These are phyloP conservation scores for Ptychoptera contaminata DNA, from an alignment of 2,888 invertebrate genomes.

Conservation along the genomic window DNA sequence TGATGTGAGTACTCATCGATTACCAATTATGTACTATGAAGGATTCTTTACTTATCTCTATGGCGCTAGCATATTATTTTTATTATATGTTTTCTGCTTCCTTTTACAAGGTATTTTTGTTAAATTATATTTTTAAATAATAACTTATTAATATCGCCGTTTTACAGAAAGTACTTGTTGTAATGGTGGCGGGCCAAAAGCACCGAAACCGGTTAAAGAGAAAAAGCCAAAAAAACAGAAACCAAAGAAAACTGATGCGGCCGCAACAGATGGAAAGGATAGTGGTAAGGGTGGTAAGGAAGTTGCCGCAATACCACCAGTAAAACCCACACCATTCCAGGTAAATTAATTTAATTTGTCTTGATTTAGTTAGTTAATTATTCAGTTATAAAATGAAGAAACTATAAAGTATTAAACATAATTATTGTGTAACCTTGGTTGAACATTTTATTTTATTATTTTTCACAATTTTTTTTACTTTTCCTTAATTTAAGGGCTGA, in stretches of 20 bases:
- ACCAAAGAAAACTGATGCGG: slow-evolving; percentile 40
- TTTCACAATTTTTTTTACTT: no score
- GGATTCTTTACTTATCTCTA: slow-evolving; percentile 91
- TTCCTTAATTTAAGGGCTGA: no score
- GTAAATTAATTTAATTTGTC: slow-evolving; percentile 29
- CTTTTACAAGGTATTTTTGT: slow-evolving; percentile 52
- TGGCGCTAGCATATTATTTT: slow-evolving; percentile 82
- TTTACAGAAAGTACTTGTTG: slow-evolving; percentile 65
- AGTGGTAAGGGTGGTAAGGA: slow-evolving; percentile 37
- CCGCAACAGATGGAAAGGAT: slow-evolving; percentile 39
- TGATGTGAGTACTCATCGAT: slow-evolving; percentile 83
- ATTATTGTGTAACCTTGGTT: no score
- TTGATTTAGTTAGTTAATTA: not conserved
- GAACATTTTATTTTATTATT: no score
- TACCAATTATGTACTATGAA: slow-evolving; percentile 86
- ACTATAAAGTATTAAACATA: not conserved
- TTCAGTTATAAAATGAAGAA: not conserved
- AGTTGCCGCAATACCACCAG: slow-evolving; percentile 10
- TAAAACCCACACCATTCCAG: slow-evolving; percentile 53
- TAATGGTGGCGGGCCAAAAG: slow-evolving; percentile 49
- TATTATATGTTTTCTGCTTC: slow-evolving; percentile 89
- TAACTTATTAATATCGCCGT: not conserved
- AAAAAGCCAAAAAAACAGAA: slow-evolving; percentile 54
- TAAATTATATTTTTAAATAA: not conserved
- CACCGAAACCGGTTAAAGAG: slow-evolving; percentile 45